These are phyloP conservation scores for Lagopus leucura DNA, from an alignment of 2,113 vertebrate genomes.

Conservation along the genomic window DNA sequence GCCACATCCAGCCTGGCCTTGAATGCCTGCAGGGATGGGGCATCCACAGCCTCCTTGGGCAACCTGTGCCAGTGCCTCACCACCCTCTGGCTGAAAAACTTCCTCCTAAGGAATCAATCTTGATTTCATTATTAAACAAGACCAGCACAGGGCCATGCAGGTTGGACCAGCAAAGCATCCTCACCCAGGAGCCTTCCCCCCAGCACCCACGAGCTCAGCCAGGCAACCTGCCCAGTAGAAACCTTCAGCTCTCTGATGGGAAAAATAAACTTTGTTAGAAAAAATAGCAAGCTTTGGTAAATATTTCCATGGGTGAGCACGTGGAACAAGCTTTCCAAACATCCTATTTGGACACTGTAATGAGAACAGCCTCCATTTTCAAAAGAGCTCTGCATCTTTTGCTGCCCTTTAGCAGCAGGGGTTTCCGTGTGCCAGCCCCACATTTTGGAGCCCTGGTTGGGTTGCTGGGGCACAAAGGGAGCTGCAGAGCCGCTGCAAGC, in stretches of 20 bases:
- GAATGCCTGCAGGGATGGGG: no score
- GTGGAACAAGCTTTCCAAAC: neutral
- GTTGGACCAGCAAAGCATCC: neutral
- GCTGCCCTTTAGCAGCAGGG: rapidly evolving
- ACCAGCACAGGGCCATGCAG: rapidly evolving
- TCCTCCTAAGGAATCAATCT: no score
- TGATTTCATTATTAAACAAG: rapidly evolving
- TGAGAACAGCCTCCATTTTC: rapidly evolving
- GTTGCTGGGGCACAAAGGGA: neutral
- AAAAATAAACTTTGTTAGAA: neutral
- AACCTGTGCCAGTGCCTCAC: no score
- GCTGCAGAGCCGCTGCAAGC: neutral
- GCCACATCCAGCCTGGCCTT: no score
- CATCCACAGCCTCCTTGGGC: no score
- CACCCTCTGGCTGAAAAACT: no score
- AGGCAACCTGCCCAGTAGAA: neutral
- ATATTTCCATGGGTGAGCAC: neutral
- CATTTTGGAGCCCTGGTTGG: neutral
- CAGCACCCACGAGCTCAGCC: rapidly evolving
- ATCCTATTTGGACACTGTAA: rapidly evolving
- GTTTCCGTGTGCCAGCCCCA: neutral
- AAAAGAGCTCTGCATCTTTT: neutral
- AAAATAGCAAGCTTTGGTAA: neutral
- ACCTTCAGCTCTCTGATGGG: rapidly evolving
- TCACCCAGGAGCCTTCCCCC: neutral